Percentiles rank a stretch among this genome's conserved stretches.
These are phyloP conservation scores for Oryctes rhinoceros DNA, from an alignment of 1,140 invertebrate genomes.

Conservation along the genomic window DNA sequence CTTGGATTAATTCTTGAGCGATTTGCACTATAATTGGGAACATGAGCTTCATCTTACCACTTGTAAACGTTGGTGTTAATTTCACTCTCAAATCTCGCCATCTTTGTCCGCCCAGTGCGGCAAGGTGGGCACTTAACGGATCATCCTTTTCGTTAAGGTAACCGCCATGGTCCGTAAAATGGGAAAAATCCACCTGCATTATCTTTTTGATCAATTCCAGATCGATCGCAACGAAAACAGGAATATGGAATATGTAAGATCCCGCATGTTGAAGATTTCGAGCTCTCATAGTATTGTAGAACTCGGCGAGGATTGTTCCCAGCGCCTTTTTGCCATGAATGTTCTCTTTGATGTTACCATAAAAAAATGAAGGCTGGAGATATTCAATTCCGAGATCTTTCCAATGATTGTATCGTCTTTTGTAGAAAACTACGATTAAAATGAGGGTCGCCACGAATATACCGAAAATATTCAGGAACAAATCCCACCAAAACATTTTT, in stretches of 20 bases:
- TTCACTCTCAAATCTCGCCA: constrained; percentile 64
- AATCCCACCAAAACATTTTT: background rate
- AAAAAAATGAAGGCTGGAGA: constrained; percentile 31
- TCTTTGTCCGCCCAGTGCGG: constrained; percentile 61
- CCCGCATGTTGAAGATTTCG: constrained; percentile 57
- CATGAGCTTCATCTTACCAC: constrained; percentile 64
- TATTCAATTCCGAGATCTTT: constrained; percentile 34
- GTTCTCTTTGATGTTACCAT: constrained; percentile 44
- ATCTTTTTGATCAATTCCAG: constrained; percentile 69
- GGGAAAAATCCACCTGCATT: constrained; percentile 63
- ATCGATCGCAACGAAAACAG: constrained; percentile 64
- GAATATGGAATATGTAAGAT: constrained; percentile 62
- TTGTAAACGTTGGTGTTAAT: constrained; percentile 65
- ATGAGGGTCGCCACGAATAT: background rate
- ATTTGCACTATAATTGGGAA: constrained; percentile 51
- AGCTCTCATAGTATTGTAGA: constrained; percentile 49
- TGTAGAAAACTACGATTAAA: constrained; percentile 26
- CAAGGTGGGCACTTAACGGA: constrained; percentile 64
- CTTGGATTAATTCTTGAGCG: constrained; percentile 58
- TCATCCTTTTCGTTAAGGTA: constrained; percentile 63
- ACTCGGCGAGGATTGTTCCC: constrained; percentile 52
- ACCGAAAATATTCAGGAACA: background rate
- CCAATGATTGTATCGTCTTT: constrained; percentile 42
- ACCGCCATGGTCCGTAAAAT: constrained; percentile 64
- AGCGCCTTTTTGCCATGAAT: constrained; percentile 53